Evolutionary conservation across 1,140 invertebrate genomes (phyloP), one percentile per base, ranked within the genome.

Genomic region (Drosophila pseudoobscura): DNA sequence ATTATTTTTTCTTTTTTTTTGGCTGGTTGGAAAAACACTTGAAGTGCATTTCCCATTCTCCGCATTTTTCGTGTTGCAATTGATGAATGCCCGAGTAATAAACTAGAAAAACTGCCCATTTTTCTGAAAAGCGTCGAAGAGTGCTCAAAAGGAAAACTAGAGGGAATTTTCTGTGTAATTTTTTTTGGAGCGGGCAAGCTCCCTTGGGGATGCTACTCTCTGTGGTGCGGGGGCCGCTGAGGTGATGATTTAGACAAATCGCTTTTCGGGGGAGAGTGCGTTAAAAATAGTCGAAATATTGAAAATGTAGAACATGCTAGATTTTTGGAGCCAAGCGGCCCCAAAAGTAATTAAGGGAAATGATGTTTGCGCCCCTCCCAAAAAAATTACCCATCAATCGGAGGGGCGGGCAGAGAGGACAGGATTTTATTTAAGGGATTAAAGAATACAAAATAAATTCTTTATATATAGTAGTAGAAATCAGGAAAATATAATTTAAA

Each of bases 281-380:
- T 82, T 78, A 77, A 82, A 82, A 82, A 82, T 73, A 77, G 52
- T 72, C 80, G 78, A 80, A 77, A 72, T 72, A 80, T 80, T 59
- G 57, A 55, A 52, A 62, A 80, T 62, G 35, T 39, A 4, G 35
- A 39, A 13, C 35, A 39, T 13, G 11, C 35, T 13, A 11, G 11
- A 69, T 69, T 69, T 69, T 69, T 69, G 68, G 52, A 64, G 66
- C 20, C 51, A 69, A 4, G 58, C 51, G 46, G 26, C 17, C 17
- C 17, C 17, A 74, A 63, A 77, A 35, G 43, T 52, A 75, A 45
- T 76, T 47, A 39, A 11, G 17, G 6, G 49, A 49, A 26, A 17
- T 2, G 51, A 22, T 68, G 17, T 17, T 17, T 17, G 17, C 0
- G 0, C 17, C 17, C 17, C 17, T 0, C 47, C 26, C 56, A 6